phyloP scores from a whole-genome alignment of 2,797 vertebrate species.

The Acropternis orthonyx region DNA sequence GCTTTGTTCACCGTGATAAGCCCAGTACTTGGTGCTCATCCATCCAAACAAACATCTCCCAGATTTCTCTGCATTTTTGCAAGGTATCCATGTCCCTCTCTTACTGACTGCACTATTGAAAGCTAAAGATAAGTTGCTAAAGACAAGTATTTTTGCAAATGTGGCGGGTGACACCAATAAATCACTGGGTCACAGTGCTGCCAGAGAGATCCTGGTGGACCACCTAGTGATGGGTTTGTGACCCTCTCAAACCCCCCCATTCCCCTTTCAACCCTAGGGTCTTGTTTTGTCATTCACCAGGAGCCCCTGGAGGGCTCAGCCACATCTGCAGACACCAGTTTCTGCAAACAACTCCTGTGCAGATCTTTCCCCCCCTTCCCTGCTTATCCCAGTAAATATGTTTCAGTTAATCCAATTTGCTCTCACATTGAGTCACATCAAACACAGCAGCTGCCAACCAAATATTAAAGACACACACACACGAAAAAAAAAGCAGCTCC shows the following conservation, averaged over 20 bases:
- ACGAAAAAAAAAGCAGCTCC: neutral
- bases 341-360: neutral
- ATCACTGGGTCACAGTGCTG: neutral
- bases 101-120: neutral
- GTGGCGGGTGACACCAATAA: neutral
- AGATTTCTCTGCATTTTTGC: neutral
- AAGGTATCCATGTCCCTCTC: neutral
- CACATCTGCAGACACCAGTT: neutral
- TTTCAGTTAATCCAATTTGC: conserved; percentile 54
- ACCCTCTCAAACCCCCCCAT: fast-evolving
- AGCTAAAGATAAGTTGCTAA: neutral
- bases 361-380: neutral
- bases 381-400: neutral
- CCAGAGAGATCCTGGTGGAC: neutral
- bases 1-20: neutral
- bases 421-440: neutral
- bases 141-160: fast-evolving
- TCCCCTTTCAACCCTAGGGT: neutral
- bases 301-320: neutral
- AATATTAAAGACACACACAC: neutral
- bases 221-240: neutral
- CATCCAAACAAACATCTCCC: neutral
- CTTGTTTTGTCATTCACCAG: neutral
- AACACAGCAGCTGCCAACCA: neutral
- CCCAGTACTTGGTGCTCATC: neutral